Conservation (phyloP, 1,140 invertebrate genomes). For the Antheraea pernyi region DNA sequence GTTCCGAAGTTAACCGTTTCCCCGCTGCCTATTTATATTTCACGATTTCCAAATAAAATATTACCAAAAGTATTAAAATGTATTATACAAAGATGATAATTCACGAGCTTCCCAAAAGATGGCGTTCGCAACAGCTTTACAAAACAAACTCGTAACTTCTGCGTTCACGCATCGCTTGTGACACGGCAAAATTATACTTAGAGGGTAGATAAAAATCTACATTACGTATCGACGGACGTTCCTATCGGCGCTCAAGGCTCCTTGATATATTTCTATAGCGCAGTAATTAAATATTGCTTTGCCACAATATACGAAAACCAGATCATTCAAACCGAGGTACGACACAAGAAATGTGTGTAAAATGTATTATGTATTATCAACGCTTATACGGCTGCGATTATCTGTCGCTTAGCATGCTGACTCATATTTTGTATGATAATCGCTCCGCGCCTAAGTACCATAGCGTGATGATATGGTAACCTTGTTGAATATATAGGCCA, state of each 20-base stretch:
- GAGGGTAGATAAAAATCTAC: constrained; percentile 62
- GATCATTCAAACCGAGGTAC: neutral
- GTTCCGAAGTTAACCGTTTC: no score
- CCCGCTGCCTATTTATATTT: no score
- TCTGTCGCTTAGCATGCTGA: no score
- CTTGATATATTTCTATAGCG: neutral
- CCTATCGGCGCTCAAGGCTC: neutral
- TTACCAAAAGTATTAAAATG: no score
- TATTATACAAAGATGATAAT: constrained; percentile 11
- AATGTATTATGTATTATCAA: no score
- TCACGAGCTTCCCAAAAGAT: constrained; percentile 33
- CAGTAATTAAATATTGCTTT: neutral
- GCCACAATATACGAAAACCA: neutral
- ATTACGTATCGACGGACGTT: constrained; percentile 40
- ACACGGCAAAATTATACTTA: constrained; percentile 29
- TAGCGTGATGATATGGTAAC: no score
- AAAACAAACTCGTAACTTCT: neutral
- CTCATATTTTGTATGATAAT: no score
- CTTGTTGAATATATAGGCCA: no score
- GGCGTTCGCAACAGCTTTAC: constrained; percentile 24
- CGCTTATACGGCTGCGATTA: no score
- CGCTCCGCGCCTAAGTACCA: no score
- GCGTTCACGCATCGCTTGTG: constrained; percentile 51
- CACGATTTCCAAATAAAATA: no score
- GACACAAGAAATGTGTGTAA: no score